Conservation (phyloP, 2,113 vertebrate genomes). For the Syngnathus typhle region DNA sequence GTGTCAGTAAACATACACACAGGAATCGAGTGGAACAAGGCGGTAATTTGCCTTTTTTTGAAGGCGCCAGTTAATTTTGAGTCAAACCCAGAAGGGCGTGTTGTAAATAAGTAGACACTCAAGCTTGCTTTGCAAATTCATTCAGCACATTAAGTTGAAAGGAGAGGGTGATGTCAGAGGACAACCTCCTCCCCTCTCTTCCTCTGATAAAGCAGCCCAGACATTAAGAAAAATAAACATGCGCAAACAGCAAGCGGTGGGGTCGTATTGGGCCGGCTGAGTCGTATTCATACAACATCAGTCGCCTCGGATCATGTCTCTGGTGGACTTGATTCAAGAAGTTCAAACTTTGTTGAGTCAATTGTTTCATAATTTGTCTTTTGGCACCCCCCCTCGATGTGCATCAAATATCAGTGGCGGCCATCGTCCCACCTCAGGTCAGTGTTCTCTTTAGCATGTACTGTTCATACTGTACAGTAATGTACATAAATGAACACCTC, state of each 20-base stretch:
- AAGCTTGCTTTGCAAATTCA: neutral
- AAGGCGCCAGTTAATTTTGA: conserved; percentile 1
- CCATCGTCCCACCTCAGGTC: conserved; percentile 20
- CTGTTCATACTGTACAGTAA: neutral
- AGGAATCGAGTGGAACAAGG: neutral
- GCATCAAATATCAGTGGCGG: conserved; percentile 4
- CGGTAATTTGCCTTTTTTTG: neutral
- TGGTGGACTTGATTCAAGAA: conserved; percentile 35
- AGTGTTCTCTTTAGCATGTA: conserved; percentile 15
- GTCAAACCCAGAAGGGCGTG: conserved; percentile 19
- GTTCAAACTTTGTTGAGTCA: conserved; percentile 13
- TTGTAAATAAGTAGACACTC: neutral
- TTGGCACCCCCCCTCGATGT: conserved; percentile 29
- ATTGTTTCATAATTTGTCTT: conserved; percentile 28
- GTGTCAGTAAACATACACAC: neutral
- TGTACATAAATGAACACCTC: neutral
- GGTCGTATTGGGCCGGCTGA: neutral
- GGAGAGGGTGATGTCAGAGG: conserved; percentile 24
- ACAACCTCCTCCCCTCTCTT: conserved; percentile 42
- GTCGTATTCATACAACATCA: neutral
- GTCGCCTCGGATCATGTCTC: conserved; percentile 22
- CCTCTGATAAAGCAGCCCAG: conserved; percentile 51
- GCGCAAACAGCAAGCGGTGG: conserved; percentile 10
- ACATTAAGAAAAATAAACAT: conserved; percentile 46
- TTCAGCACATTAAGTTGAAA: neutral